Percentiles rank a stretch among this genome's conserved stretches.
These are phyloP conservation scores for Amaurobius ferox DNA, from an alignment of 2,888 invertebrate genomes.

Conservation along the genomic window DNA sequence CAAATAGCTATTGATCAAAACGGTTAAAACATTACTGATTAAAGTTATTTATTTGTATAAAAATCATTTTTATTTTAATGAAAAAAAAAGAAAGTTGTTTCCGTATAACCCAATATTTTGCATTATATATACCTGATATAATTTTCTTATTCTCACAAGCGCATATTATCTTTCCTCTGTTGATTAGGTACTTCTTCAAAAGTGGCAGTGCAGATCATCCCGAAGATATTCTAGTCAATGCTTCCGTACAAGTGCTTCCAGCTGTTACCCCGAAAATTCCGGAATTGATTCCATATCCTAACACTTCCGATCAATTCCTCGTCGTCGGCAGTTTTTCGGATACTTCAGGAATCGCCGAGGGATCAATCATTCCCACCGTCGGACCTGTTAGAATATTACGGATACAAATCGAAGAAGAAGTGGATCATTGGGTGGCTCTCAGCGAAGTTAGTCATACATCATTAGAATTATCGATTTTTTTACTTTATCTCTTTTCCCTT, in stretches of 20 bases:
- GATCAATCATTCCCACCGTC: slow-evolving; percentile 67
- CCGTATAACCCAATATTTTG: too few relatives aligned
- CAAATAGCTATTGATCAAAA: too few relatives aligned
- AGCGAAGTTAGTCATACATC: slow-evolving; percentile 91
- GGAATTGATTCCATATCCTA: slow-evolving; percentile 68
- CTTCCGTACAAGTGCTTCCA: slow-evolving; percentile 88
- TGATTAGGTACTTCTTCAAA: slow-evolving; percentile 85
- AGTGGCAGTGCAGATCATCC: slow-evolving; percentile 94
- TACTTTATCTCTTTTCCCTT: too few relatives aligned
- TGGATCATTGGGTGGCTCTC: slow-evolving; percentile 92
- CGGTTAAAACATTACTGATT: too few relatives aligned
- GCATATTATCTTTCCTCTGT: too few relatives aligned
- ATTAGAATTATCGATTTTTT: too few relatives aligned
- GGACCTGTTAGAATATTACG: slow-evolving; percentile 84
- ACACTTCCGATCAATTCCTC: slow-evolving; percentile 69
- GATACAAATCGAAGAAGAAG: slow-evolving; percentile 87
- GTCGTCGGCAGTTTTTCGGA: slow-evolving; percentile 70
- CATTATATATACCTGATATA: too few relatives aligned
- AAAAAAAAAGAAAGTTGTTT: too few relatives aligned
- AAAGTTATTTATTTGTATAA: too few relatives aligned
- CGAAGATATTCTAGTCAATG: slow-evolving; percentile 90
- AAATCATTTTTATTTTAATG: too few relatives aligned
- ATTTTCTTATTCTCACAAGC: too few relatives aligned
- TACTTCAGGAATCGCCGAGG: slow-evolving; percentile 72
- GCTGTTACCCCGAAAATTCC: slow-evolving; percentile 74